Evolutionary conservation across 2,113 vertebrate species (phyloP), one percentile per base, ranked within the genome.

Genomic region (Romanogobio albipinnatus): DNA sequence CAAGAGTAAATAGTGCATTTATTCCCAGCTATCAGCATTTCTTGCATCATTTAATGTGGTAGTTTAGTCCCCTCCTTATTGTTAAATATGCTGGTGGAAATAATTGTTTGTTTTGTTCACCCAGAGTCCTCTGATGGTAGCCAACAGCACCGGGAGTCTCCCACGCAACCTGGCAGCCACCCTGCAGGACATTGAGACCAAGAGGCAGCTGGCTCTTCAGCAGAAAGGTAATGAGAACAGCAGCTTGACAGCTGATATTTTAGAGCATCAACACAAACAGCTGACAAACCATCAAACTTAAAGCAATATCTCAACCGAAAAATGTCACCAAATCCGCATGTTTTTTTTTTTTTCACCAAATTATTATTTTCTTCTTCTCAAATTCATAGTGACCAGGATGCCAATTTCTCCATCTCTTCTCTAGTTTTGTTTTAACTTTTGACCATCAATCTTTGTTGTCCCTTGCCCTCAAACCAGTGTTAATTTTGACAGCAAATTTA

Each of bases 181-280:
- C 0, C 94, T 99, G 88, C 97, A 98, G 91, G 97, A 98, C 93
- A 99, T 99, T 0, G 97, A 99, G 94, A 94, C 92, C 90, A 99
- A 99, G 92, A 96, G 97, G 64, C 97, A 99, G 91, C 94, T 96
- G 83, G 96, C 97, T 82, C 92, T 99, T 88, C 97, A 98, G 93
- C 97, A 98, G 93, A 99, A 99, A 95, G 97, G 98, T 99, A 90
- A 56, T 36, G 92, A 92, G 73, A 59, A 0, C 15, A 49, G 11
- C 62, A 0, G 8, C 19, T 56, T 56, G 47, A 77, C 33, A 76
- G 33, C 10, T 43, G 22, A 61, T 33, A 70, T 43, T 22, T 43
- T 19, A 70, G 36, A 70, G 66, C 8, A 19, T 68, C 64, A 70
- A 70, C 33, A 43, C 19, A 39, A 47, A 49, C 43, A 13, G 2